Conservation (phyloP, 2,113 vertebrate species). For the Malurus cyaneus region DNA sequence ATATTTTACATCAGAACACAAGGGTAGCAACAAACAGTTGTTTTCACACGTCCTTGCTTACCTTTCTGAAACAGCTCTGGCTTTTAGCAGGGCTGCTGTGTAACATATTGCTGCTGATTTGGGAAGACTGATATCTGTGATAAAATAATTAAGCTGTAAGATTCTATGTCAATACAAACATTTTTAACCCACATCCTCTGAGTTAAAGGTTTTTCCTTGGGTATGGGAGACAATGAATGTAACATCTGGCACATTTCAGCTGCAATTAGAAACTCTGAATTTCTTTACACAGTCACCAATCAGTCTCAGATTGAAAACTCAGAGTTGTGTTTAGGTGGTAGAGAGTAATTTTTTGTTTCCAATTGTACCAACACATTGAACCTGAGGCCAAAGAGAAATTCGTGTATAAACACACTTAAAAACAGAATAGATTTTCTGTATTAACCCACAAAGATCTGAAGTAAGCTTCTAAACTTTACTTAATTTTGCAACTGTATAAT, state of each 20-base stretch:
- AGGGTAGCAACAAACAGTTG: neutral
- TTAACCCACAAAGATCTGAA: neutral
- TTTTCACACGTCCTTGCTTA: slow-evolving; percentile 65
- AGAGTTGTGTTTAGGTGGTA: neutral
- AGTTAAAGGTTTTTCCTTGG: neutral
- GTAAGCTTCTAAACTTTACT: neutral
- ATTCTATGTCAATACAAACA: slow-evolving; percentile 40
- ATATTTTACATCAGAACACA: neutral
- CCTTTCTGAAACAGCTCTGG: slow-evolving; percentile 98
- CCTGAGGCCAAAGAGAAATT: neutral
- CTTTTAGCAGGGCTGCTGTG: slow-evolving; percentile 97
- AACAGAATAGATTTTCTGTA: neutral
- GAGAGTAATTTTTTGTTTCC: neutral
- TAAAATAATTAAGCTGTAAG: slow-evolving; percentile 30
- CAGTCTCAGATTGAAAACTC: neutral
- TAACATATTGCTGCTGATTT: slow-evolving; percentile 99
- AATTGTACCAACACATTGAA: neutral
- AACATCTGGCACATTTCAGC: neutral
- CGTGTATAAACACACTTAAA: neutral
- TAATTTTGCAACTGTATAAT: neutral
- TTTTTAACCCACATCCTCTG: neutral
- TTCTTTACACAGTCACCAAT: neutral
- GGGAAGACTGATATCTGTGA: slow-evolving; percentile 95
- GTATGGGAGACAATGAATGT: neutral
- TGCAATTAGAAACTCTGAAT: neutral